Percentiles rank a stretch among this genome's conserved stretches.
phyloP scores from a whole-genome alignment of 2,113 vertebrate species.

The Callipepla californica region DNA sequence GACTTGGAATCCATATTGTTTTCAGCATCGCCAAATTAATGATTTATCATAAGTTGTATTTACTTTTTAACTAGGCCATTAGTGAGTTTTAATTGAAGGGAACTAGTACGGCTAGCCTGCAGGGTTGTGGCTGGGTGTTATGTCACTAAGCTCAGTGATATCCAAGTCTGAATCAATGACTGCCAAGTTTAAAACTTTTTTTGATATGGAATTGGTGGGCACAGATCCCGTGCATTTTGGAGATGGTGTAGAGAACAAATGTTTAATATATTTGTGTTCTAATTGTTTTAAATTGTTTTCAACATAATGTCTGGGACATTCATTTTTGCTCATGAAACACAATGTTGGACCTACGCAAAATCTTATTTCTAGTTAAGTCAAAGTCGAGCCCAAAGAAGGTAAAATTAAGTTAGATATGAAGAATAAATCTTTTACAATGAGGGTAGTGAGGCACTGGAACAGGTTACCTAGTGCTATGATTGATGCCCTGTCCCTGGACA shows the following conservation, averaged over 20 bases:
- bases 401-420: too few relatives aligned
- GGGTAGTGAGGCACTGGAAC: too few relatives aligned
- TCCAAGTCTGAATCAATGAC: background rate
- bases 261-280: background rate
- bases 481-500: too few relatives aligned
- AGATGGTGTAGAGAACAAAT: background rate
- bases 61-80: background rate
- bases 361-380: background rate
- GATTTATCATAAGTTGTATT: background rate
- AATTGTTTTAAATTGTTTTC: background rate
- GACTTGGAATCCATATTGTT: background rate
- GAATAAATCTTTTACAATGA: too few relatives aligned
- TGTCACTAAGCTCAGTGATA: background rate
- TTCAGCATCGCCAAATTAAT: background rate
- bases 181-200: background rate
- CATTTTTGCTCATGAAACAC: background rate
- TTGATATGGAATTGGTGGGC: background rate
- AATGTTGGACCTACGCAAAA: background rate
- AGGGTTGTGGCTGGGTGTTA: background rate
- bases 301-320: background rate
- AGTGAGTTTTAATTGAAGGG: background rate
- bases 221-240: background rate
- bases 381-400: too few relatives aligned
- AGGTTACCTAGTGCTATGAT: too few relatives aligned
- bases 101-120: background rate